Conservation (phyloP, 2,888 invertebrate species). For the Cantharis rufa region DNA sequence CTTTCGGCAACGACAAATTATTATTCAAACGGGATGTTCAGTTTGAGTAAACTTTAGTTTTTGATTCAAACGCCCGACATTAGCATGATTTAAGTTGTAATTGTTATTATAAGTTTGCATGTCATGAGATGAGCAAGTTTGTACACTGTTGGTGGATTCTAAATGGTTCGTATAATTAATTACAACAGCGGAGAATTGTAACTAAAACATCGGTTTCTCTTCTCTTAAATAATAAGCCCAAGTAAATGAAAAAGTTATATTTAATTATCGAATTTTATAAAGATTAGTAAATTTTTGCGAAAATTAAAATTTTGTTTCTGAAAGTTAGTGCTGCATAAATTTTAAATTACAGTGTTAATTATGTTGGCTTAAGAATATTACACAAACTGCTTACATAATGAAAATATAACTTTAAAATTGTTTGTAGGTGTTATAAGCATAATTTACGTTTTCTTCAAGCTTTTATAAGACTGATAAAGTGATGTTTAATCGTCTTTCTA, state of each 20-base stretch:
- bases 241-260: background rate
- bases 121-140: background rate
- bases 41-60: background rate
- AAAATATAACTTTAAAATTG: conserved; percentile 14
- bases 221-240: background rate
- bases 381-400: conserved; percentile 11
- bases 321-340: conserved; percentile 14
- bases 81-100: background rate
- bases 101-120: background rate
- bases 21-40: background rate
- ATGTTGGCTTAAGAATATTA: conserved; percentile 15
- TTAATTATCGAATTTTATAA: conserved; percentile 5
- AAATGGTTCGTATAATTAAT: background rate
- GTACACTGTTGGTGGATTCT: background rate
- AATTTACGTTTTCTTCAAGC: conserved; percentile 7
- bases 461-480: conserved; percentile 1
- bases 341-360: conserved; percentile 24
- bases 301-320: background rate
- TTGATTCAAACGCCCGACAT: background rate
- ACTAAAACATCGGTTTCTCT: background rate
- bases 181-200: background rate
- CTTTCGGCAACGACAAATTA: background rate
- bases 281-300: conserved; percentile 8
- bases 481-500: conserved; percentile 5
- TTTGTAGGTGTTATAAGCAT: conserved; percentile 3